These are phyloP conservation scores for Lymantria monacha DNA, from an alignment of 2,888 invertebrate genomes.

Conservation along the genomic window DNA sequence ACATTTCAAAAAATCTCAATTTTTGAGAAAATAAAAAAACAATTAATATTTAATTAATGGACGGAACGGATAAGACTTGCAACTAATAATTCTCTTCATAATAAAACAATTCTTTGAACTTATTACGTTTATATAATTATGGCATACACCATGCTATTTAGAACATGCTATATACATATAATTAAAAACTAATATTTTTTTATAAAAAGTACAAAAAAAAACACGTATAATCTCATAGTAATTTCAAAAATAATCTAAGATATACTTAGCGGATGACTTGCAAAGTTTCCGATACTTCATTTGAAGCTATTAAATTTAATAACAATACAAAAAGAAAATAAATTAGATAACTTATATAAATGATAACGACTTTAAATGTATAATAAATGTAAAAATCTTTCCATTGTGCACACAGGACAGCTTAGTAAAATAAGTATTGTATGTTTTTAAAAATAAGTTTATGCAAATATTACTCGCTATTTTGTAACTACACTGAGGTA, in stretches of 20 bases:
- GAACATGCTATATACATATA: slow-evolving; percentile 35
- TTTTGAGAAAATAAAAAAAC: slow-evolving; percentile 44
- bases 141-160: slow-evolving; percentile 42
- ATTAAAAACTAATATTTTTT: slow-evolving; percentile 55
- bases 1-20: slow-evolving; percentile 42
- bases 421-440: slow-evolving; percentile 36
- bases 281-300: slow-evolving; percentile 31
- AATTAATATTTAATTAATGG: slow-evolving; percentile 58
- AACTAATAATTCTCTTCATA: slow-evolving; percentile 49
- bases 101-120: slow-evolving; percentile 60
- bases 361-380: slow-evolving; percentile 48
- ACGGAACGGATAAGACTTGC: slow-evolving; percentile 77
- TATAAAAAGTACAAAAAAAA: slow-evolving; percentile 67
- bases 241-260: slow-evolving; percentile 69
- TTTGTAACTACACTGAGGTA: slow-evolving; percentile 65
- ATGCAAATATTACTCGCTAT: slow-evolving; percentile 37
- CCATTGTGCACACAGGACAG: slow-evolving; percentile 64
- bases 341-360: slow-evolving; percentile 56
- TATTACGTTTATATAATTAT: slow-evolving; percentile 52
- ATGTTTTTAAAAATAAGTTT: slow-evolving; percentile 33
- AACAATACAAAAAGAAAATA: slow-evolving; percentile 57
- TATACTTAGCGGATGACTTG: slow-evolving; percentile 49
- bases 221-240: slow-evolving; percentile 76
- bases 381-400: slow-evolving; percentile 38
- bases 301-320: slow-evolving; percentile 40